Evolutionary conservation across 2,797 vertebrate species (phyloP).

Genomic region (Lacerta agilis): DNA sequence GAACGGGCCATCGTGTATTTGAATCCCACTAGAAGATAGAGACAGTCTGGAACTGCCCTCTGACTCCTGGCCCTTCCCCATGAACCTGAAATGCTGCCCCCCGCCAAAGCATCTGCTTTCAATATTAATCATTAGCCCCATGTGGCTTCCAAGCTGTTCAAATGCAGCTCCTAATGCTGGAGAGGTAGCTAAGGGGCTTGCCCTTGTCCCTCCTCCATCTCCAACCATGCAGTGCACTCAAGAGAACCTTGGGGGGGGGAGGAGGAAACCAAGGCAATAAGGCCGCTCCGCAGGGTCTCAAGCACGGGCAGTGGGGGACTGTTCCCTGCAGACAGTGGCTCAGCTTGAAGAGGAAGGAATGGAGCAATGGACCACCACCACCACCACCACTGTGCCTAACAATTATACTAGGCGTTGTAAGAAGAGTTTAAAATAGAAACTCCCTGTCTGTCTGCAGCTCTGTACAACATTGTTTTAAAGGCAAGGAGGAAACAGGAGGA

Average conservation of each 20-base stretch:
- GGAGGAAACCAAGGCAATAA: not conserved
- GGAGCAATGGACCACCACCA: not conserved
- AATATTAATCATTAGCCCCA: not conserved
- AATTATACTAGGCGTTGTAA: not conserved
- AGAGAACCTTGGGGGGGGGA: not conserved
- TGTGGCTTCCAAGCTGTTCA: not conserved
- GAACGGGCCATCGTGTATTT: not conserved
- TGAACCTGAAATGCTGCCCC: not conserved
- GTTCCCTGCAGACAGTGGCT: not conserved
- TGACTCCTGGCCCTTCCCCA: not conserved
- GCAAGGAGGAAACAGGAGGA: not conserved
- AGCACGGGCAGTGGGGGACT: not conserved
- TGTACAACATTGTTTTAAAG: not conserved
- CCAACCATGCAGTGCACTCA: too few species aligned
- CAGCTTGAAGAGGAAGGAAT: not conserved
- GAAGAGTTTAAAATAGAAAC: not conserved
- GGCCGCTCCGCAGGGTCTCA: not conserved
- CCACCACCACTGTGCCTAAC: not conserved
- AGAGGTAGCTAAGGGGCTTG: not conserved
- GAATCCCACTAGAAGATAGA: too few species aligned
- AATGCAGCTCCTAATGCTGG: not conserved
- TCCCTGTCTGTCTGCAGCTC: not conserved
- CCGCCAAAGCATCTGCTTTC: not conserved
- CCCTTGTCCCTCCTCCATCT: not conserved
- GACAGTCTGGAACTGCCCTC: too few species aligned